These are phyloP conservation scores for Galemys pyrenaicus DNA, from an alignment of 2,113 vertebrate genomes.

Conservation along the genomic window DNA sequence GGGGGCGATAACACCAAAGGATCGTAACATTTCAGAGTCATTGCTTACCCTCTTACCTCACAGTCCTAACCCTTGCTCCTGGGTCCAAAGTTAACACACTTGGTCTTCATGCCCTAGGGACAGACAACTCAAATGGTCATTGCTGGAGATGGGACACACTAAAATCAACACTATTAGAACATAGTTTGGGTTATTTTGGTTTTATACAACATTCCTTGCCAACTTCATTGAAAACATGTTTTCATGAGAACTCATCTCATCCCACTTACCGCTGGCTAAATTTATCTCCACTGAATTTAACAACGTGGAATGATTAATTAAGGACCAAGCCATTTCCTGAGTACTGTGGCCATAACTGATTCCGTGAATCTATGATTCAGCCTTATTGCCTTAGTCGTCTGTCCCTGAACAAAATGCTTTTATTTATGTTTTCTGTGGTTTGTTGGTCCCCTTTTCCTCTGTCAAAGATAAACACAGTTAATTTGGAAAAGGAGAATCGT, in stretches of 20 bases:
- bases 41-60: not conserved
- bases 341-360: constrained; percentile 30
- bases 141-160: not conserved
- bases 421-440: constrained; percentile 55
- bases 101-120: not conserved
- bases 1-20: not conserved
- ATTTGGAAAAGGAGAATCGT: constrained; percentile 22
- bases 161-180: not conserved
- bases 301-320: constrained; percentile 56
- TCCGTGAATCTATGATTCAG: constrained; percentile 61
- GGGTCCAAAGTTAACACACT: not conserved
- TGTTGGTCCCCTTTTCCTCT: constrained; percentile 7
- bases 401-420: constrained; percentile 55
- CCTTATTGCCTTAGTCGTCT: not conserved
- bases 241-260: constrained; percentile 1
- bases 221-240: constrained; percentile 63
- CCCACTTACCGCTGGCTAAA: constrained; percentile 23
- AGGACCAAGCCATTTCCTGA: constrained; percentile 52
- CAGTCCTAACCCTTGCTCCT: not conserved
- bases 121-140: not conserved
- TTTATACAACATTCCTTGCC: constrained; percentile 22
- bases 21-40: not conserved
- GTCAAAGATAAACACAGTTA: constrained; percentile 35
- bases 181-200: not conserved
- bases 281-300: constrained; percentile 53